Evolutionary conservation across 2,888 invertebrate species (phyloP).

Genomic region (Amiota minor): DNA sequence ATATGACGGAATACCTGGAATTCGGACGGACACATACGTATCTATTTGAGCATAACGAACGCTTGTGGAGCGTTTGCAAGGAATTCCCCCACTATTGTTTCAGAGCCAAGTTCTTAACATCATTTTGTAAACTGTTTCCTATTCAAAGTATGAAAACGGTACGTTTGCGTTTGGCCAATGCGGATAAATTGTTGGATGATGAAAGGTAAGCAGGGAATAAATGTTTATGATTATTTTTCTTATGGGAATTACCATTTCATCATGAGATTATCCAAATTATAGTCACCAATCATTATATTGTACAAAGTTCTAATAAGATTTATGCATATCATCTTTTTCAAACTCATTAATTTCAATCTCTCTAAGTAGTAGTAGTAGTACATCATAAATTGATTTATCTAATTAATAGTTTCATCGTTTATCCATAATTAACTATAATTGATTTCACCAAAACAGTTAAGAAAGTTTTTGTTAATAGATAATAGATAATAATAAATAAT

Average conservation of each 20-base stretch:
- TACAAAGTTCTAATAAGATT: neutral
- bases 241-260: no score
- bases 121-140: constrained; percentile 88
- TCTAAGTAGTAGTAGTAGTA: no score
- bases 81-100: constrained; percentile 80
- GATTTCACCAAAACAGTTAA: no score
- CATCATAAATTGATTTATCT: no score
- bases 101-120: constrained; percentile 82
- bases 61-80: constrained; percentile 87
- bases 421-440: no score
- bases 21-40: constrained; percentile 85
- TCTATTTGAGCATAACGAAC: constrained; percentile 88
- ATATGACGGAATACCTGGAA: constrained; percentile 83
- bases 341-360: no score
- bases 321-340: no score
- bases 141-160: constrained; percentile 93
- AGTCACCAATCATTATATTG: neutral
- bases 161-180: constrained; percentile 81
- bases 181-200: constrained; percentile 82
- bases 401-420: no score
- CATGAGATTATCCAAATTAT: neutral
- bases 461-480: no score
- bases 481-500: no score
- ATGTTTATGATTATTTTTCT: no score
- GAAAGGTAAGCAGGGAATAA: constrained; percentile 76